Conservation (phyloP, 2,797 vertebrate genomes). For the Adelosebastes latens region DNA sequence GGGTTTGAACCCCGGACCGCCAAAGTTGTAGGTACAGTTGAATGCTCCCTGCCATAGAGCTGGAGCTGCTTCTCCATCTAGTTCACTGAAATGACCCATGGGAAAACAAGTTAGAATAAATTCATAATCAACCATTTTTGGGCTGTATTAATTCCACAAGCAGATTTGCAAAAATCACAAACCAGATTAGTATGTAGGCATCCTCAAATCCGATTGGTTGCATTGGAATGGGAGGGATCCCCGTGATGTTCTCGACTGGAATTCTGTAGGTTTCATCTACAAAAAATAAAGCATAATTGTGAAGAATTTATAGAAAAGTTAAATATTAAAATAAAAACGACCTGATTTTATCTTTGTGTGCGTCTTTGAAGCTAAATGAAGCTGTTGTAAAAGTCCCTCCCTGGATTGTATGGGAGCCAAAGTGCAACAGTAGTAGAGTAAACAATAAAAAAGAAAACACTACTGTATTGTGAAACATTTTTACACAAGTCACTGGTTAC, state of each 20-base stretch:
- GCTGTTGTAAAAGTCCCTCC: neutral
- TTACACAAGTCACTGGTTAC: slow-evolving; percentile 47
- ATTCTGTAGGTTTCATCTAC: slow-evolving; percentile 86
- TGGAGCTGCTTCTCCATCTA: slow-evolving; percentile 74
- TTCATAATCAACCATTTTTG: neutral
- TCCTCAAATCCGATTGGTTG: slow-evolving; percentile 92
- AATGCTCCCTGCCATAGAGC: slow-evolving; percentile 83
- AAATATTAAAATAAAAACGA: neutral
- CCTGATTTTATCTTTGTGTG: neutral
- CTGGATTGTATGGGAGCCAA: neutral
- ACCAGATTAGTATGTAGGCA: slow-evolving; percentile 88
- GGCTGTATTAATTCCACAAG: neutral
- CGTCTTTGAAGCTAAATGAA: neutral
- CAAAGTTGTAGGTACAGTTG: slow-evolving; percentile 85
- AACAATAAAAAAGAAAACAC: neutral
- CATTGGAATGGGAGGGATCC: slow-evolving; percentile 87
- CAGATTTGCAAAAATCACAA: slow-evolving; percentile 42
- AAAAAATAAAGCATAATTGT: slow-evolving; percentile 29
- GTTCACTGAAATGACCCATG: slow-evolving; percentile 73
- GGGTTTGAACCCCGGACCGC: slow-evolving; percentile 85
- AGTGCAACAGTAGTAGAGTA: neutral
- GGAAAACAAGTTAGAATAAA: neutral
- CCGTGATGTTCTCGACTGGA: slow-evolving; percentile 68
- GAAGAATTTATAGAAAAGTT: neutral
- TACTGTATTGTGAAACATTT: neutral